Base-by-base conservation (phyloP, 2,113 vertebrate genomes). In the Desmodus rotundus region DNA sequence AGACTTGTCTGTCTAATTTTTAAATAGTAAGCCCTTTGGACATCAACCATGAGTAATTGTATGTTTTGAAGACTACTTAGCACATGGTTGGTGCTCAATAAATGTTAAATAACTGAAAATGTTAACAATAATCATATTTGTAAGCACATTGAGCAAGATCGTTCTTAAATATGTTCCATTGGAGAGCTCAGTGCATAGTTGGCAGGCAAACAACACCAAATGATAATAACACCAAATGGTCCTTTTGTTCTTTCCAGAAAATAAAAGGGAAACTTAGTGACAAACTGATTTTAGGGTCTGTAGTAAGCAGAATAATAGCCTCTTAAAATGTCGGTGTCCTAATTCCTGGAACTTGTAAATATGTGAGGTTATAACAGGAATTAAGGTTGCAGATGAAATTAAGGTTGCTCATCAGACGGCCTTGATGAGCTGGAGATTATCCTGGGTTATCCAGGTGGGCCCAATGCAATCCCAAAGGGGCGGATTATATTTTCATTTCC, bases 31-130 rank as follows among this genome's bases (percentile, higher is more conserved):
- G 52, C 41, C 50, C 82, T 96, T 94, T 72, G 85, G 88, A 85
- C 95, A 95, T 73, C 86, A 85, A 83, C 91, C 28, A 47, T 95
- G 97, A 97, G 95, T 97, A 96, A 97, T 84, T 92, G 26, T 93
- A 92, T 94, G 91, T 95, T 96, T 97, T 95, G 88, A 82, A 77
- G 94, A 36, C 15, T 78, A 74, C 91, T 96, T 89, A 95, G 94
- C 17, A 1, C 96, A 94, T 94, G 96, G 61, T 50, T 97, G 82
- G 85, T 92, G 77, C 88, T 97, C 92, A 67, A 95, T 97, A 97
- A 97, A 97, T 95, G 95, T 83, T 96, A 97, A 95, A 97, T 97
- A 96, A 97, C 96, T 91, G 88, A 97, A 83, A 95, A 97, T 95
- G 91, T 92, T 97, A 97, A 97, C 96, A 97, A 96, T 97, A 86